Percentiles rank a stretch among this genome's conserved stretches.
Conservation (phyloP, 2,797 vertebrate genomes). For the Furcifer pardalis region DNA sequence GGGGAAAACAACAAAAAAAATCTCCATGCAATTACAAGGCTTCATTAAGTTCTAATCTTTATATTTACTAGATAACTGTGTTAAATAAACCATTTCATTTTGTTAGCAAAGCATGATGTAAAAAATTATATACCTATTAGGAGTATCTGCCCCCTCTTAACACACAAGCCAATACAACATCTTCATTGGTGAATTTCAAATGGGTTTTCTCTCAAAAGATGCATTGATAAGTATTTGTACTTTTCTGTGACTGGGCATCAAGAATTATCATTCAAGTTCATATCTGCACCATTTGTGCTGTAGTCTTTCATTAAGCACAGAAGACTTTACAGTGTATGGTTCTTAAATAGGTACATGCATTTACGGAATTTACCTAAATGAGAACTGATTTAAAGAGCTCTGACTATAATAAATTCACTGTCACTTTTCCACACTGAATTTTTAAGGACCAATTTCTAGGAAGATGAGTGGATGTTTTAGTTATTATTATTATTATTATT, state of each 20-base stretch:
- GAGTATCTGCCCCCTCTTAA: neutral
- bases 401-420: neutral
- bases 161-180: neutral
- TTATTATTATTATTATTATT: too few species aligned
- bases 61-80: constrained; percentile 32
- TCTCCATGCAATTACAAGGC: neutral
- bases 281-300: neutral
- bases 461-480: neutral
- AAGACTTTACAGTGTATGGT: neutral
- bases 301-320: neutral
- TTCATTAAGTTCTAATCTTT: neutral
- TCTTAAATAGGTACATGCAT: neutral
- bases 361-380: neutral
- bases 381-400: neutral
- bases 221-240: neutral
- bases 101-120: constrained; percentile 2
- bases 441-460: neutral
- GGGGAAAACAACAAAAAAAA: constrained; percentile 11
- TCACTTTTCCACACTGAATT: neutral
- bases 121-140: constrained; percentile 15
- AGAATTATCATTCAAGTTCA: neutral
- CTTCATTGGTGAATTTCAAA: constrained; percentile 3
- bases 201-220: constrained; percentile 11
- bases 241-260: neutral
- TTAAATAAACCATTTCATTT: constrained; percentile 48